These are phyloP conservation scores for Drepanosiphum platanoidis DNA, from an alignment of 2,888 invertebrate species.

Conservation along the genomic window DNA sequence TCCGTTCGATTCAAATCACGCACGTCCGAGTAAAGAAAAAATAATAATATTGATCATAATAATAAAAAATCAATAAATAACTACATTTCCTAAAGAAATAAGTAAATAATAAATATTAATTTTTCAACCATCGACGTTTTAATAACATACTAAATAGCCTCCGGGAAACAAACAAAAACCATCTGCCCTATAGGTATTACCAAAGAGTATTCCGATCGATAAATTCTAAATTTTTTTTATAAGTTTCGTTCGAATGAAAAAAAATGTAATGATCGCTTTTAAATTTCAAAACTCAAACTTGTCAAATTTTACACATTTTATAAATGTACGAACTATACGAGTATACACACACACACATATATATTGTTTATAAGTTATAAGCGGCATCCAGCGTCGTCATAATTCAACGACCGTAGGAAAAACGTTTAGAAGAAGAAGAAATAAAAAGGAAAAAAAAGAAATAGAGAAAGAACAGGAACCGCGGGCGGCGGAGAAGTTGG, in stretches of 20 bases:
- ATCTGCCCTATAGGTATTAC: neutral
- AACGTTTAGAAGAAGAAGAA: neutral
- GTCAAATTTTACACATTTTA: neutral
- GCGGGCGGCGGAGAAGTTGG: neutral
- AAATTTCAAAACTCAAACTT: constrained; percentile 18
- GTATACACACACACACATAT: neutral
- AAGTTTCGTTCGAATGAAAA: neutral
- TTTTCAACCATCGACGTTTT: too few relatives aligned
- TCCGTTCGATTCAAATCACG: too few relatives aligned
- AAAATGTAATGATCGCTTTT: constrained; percentile 6
- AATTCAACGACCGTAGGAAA: constrained; percentile 15
- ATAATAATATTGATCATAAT: too few relatives aligned
- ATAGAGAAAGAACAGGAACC: neutral
- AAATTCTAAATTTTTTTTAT: neutral
- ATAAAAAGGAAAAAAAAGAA: neutral
- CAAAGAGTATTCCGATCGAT: neutral
- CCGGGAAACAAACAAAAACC: neutral
- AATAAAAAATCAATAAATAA: too few relatives aligned
- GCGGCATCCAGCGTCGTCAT: neutral
- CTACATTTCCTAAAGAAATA: too few relatives aligned
- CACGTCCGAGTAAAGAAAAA: too few relatives aligned
- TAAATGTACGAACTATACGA: neutral
- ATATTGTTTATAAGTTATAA: constrained; percentile 13
- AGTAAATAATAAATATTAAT: too few relatives aligned
- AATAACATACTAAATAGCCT: neutral